phyloP scores from a whole-genome alignment of 2,113 vertebrate species.

The Myiozetetes cayanensis region DNA sequence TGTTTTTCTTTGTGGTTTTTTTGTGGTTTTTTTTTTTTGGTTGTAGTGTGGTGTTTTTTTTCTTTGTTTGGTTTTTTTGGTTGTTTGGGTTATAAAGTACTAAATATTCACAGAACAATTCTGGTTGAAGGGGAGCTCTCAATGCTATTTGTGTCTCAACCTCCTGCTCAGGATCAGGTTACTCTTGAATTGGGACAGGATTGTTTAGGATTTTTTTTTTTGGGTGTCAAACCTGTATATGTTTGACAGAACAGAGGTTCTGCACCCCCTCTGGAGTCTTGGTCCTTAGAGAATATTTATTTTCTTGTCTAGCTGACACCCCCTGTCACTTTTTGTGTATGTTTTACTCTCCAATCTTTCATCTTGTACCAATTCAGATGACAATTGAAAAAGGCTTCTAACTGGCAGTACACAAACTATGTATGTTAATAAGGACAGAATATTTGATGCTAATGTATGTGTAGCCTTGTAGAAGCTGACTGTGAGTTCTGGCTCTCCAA shows the following conservation, averaged over 20 bases:
- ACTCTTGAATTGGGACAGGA: neutral
- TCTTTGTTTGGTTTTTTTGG: neutral
- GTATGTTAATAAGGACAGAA: accelerated
- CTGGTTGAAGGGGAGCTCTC: neutral
- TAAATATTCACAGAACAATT: neutral
- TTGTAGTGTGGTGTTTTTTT: too few relatives aligned
- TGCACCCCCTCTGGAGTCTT: neutral
- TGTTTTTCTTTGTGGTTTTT: neutral
- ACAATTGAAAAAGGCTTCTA: neutral
- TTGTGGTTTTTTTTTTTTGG: too few relatives aligned
- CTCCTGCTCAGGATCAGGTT: neutral
- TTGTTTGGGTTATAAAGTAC: neutral
- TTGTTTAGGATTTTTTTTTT: neutral
- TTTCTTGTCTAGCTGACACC: neutral
- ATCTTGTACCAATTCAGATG: neutral
- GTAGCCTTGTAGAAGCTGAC: neutral
- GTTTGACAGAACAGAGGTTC: neutral
- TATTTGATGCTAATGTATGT: neutral
- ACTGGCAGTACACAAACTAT: neutral
- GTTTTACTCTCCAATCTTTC: neutral
- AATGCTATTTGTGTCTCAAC: neutral
- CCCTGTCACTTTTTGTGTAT: neutral
- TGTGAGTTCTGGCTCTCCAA: accelerated
- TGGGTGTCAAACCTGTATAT: neutral
- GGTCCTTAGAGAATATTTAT: neutral